Evolutionary conservation across 2,797 vertebrate genomes (phyloP).

Genomic region (Onychomys arenicola): DNA sequence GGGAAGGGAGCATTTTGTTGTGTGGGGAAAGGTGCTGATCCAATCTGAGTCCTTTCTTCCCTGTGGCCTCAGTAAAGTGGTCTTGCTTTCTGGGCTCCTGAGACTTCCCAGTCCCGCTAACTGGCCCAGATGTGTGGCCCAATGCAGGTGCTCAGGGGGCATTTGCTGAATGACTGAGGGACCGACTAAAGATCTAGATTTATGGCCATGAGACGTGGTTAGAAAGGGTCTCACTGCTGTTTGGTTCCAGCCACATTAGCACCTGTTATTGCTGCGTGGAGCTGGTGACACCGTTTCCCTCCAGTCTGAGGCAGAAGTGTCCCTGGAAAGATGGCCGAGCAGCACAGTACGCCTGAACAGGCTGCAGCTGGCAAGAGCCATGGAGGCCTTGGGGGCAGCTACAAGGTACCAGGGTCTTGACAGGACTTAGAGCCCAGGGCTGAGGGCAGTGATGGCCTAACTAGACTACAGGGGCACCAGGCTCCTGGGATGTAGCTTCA

Average conservation of each 20-base stretch:
- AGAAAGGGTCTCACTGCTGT: not conserved
- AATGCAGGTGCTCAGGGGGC: not conserved
- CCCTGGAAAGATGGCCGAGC: constrained; percentile 90
- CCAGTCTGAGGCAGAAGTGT: constrained; percentile 52
- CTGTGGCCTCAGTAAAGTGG: not conserved
- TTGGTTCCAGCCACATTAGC: not conserved
- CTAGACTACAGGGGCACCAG: rapidly evolving
- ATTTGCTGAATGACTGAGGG: constrained; percentile 41
- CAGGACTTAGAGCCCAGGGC: rapidly evolving
- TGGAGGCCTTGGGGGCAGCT: constrained; percentile 89
- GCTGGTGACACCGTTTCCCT: not conserved
- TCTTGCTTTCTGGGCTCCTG: not conserved
- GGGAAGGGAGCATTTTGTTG: not conserved
- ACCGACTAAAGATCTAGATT: rapidly evolving
- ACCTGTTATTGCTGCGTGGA: not conserved
- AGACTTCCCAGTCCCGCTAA: not conserved
- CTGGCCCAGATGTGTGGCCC: not conserved
- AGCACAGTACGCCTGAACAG: constrained; percentile 92
- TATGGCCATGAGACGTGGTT: rapidly evolving
- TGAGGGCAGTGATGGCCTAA: not conserved
- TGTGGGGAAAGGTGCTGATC: rapidly evolving
- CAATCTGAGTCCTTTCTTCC: not conserved
- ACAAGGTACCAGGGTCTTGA: constrained; percentile 89
- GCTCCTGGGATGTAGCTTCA: not conserved
- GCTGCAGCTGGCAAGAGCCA: constrained; percentile 92